A percentile compares a stretch with the other conserved stretches of the same genome.
phyloP scores from a whole-genome alignment of 2,113 vertebrate species.

The Aegithalos caudatus region DNA sequence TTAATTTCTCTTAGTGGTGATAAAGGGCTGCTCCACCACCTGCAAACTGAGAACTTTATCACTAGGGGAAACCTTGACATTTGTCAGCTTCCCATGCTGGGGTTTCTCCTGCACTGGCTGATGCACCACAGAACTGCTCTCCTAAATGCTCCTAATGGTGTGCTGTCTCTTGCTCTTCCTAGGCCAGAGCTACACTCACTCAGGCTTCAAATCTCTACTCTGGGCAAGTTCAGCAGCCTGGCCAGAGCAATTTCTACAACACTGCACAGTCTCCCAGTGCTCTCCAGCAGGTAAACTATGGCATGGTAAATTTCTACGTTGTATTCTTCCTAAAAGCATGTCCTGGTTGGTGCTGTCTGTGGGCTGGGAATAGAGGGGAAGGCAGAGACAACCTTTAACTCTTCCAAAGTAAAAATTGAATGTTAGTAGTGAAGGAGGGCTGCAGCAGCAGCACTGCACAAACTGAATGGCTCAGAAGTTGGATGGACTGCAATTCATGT shows the following conservation, averaged over 20 bases:
- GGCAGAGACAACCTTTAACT: not conserved
- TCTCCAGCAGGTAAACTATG: slow-evolving; percentile 93
- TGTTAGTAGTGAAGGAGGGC: not conserved
- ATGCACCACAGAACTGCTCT: not conserved
- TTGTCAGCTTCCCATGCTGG: not conserved
- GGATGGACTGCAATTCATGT: not conserved
- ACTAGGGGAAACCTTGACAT: not conserved
- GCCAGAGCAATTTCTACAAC: slow-evolving; percentile 96
- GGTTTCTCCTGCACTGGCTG: not conserved
- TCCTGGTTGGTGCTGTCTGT: not conserved
- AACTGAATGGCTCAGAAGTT: not conserved
- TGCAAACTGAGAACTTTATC: not conserved
- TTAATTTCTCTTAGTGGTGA: not conserved
- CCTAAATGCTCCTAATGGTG: not conserved
- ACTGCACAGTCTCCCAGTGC: slow-evolving; percentile 92
- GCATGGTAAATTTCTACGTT: slow-evolving; percentile 79
- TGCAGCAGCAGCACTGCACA: not conserved
- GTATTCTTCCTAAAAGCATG: slow-evolving; percentile 44
- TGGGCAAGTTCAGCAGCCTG: slow-evolving; percentile 93
- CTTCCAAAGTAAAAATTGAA: not conserved
- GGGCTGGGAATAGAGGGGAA: not conserved
- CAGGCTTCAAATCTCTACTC: slow-evolving; percentile 97
- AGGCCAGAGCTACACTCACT: slow-evolving; percentile 95
- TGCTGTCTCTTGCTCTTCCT: slow-evolving; percentile 26
- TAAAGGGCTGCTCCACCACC: not conserved